Conservation (phyloP, 2,797 vertebrate genomes). For the Danio aesculapii region DNA sequence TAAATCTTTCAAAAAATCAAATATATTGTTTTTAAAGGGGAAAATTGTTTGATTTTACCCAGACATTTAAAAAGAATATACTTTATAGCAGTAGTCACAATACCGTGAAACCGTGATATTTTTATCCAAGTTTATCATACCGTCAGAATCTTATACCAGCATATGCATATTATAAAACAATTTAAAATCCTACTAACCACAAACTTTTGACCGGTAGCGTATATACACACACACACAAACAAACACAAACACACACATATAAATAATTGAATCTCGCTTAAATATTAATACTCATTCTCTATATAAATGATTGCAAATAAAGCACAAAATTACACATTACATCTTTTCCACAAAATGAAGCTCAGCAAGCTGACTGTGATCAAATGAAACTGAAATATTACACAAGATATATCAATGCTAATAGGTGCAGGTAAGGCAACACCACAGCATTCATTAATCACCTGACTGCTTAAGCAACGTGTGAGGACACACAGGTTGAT, state of each 20-base stretch:
- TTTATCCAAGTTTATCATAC: no score
- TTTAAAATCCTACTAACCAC: no score
- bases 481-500: constrained; percentile 66
- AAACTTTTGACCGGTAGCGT: no score
- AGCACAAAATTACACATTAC: neutral
- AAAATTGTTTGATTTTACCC: no score
- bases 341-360: constrained; percentile 3
- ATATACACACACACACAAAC: no score
- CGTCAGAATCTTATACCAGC: no score
- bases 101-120: no score
- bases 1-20: no score
- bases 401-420: constrained; percentile 28
- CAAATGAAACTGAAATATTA: constrained; percentile 8
- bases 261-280: neutral
- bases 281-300: neutral
- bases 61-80: no score
- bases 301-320: constrained; percentile 5
- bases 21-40: no score
- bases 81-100: no score
- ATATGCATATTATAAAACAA: no score
- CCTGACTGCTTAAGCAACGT: constrained; percentile 21
- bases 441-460: constrained; percentile 26
- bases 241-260: neutral
- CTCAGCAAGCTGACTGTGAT: constrained; percentile 6
- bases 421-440: constrained; percentile 12